A percentile compares a stretch with the other conserved stretches of the same genome.
phyloP scores from a whole-genome alignment of 1,140 invertebrate species.

The Tyrophagus putrescentiae region DNA sequence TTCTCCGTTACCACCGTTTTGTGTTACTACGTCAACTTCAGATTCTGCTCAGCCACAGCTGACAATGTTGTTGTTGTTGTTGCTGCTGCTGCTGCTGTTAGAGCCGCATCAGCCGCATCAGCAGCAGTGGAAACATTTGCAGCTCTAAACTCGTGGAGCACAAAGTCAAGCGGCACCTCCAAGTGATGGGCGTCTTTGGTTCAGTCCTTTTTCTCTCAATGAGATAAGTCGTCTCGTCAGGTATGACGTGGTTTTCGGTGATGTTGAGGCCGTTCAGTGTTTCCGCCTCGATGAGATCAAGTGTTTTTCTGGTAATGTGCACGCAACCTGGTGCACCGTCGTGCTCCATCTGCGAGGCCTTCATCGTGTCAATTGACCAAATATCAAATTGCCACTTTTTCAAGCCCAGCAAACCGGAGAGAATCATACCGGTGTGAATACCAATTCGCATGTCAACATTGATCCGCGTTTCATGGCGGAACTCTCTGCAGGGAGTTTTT shows the following conservation, averaged over 20 bases:
- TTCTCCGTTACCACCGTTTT: too few species aligned
- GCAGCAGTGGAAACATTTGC: too few species aligned
- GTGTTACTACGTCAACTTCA: too few species aligned
- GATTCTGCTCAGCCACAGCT: too few species aligned
- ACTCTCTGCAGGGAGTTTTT: conserved; percentile 28
- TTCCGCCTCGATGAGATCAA: conserved; percentile 12
- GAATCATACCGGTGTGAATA: conserved; percentile 75
- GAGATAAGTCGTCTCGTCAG: conserved; percentile 13
- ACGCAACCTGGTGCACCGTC: conserved; percentile 75
- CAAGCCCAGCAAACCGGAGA: conserved; percentile 74
- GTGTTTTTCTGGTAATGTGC: conserved; percentile 15
- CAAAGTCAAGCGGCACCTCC: too few species aligned
- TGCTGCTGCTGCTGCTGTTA: too few species aligned
- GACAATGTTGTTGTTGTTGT: too few species aligned
- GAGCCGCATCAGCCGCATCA: too few species aligned
- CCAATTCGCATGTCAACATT: conserved; percentile 91
- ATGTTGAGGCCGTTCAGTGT: neutral
- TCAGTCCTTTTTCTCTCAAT: too few species aligned
- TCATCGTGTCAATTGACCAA: conserved; percentile 85
- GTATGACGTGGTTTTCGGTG: conserved; percentile 8
- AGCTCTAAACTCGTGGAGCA: too few species aligned
- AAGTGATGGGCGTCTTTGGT: too few species aligned
- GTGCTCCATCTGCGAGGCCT: conserved; percentile 89
- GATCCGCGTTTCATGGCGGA: conserved; percentile 53
- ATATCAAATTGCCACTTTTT: conserved; percentile 93